Base-by-base conservation (phyloP, 2,888 invertebrate genomes). In the Drosophila monieri region DNA sequence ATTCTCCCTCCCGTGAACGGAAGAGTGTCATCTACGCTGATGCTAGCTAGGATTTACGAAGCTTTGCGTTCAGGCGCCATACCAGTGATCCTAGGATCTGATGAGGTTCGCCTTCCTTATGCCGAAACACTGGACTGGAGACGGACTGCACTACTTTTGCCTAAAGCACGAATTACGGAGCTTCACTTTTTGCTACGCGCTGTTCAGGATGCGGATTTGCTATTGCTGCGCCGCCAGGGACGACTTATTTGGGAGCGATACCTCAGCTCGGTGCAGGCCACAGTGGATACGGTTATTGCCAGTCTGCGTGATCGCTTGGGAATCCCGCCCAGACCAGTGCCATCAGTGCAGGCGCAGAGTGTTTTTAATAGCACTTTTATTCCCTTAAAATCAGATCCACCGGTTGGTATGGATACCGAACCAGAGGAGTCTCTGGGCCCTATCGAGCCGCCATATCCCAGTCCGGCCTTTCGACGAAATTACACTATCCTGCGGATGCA, bases 361-460 rank as follows among this genome's bases (percentile, higher is more conserved):
- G 96, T 97, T 0, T 98, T 98, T 90, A 97, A 97, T 89, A 95
- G 95, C 35, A 95, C 96, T 0, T 97, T 96, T 89, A 94, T 94
- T 90, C 98, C 98, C 4, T 93, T 97, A n/a, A 95, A 95, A 85
- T 93, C 95, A 0, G 96, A 97, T 85, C 94, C 95, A 2, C 94
- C 96, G 5, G 94, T 95, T 0, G 88, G 88, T 1, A 93, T 95
- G 14, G 97, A 97, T 78, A 93, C 95, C 0, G 97, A 97, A 89
- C 96, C 96, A 0, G 98, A 98, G 89, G 99, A 99, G 91, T 97
- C 97, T 61, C 92, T 99, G 9, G 99, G 99, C 0, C 98, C 98
- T 0, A 93, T 98, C 15, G 99, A 99, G 90, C 96, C 97, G 0
- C 96, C 98, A 0, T 97, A 97, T 90, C 93, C 97, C 0, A 99